Base-by-base conservation (phyloP, 2,113 vertebrate genomes). In the Macquaria australasica region DNA sequence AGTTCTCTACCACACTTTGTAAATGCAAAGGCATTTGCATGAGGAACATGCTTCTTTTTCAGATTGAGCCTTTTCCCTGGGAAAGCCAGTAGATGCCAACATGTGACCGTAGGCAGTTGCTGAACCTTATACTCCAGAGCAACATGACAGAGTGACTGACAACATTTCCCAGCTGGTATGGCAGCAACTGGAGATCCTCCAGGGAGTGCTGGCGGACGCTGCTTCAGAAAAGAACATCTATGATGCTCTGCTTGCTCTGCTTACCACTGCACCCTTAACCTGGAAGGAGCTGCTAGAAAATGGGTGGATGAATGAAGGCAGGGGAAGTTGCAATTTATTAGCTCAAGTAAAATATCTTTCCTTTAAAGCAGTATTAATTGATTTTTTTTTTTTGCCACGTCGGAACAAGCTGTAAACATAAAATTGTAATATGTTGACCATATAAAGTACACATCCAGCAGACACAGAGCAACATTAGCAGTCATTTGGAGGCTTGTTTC, bases 61-160 rank as follows among this genome's bases (percentile, higher is more conserved):
- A 53, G 60, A 6, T 14, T 11, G 34, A 31, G 48, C 21, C 21
- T 70, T 73, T 41, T 31, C 48, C 48, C 73, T 5, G 43, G 59
- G 80, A 81, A 81, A 66, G 28, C 34, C 43, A 21, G 34, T 48
- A 43, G 56, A 76, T 48, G 23, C 37, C 34, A 14, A 58, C 56
- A 53, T 48, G 51, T 43, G 43, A 71, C 80, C 14, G 1, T 1
- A 79, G 64, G 74, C 68, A 23, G 34, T 50, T 77, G 53, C 45
- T 86, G 75, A 84, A 79, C 70, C 41, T 34, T 14, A 45, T 53
- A 31, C 62, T 78, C 23, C n/a, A 50, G 34, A 85, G 43, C 53
- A 81, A 58, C 50, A 56, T 81, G 82, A 85, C 73, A 75, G 63
- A 55, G 76, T 59, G 73, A 87, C n/a, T 85, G 84, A 85, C 75